Conservation (phyloP, 2,888 invertebrate species). For the Myathropa florea region DNA sequence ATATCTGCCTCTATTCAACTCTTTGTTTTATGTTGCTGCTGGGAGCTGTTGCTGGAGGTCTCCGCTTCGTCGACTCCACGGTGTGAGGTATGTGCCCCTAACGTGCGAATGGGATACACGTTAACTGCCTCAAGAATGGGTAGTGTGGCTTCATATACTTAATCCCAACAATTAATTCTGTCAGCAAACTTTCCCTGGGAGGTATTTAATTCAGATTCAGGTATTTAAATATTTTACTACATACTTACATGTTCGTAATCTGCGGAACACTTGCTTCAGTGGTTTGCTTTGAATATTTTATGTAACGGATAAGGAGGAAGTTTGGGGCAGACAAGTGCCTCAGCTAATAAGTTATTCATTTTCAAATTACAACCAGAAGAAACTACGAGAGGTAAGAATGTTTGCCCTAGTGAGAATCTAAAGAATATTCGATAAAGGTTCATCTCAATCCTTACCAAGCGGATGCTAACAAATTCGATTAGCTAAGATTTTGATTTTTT, state of each 20-base stretch:
- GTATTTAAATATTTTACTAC: conserved; percentile 54
- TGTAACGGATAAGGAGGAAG: conserved; percentile 34
- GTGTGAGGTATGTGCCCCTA: not conserved
- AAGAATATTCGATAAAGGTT: conserved; percentile 6
- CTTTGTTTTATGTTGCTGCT: not conserved
- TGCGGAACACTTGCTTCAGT: conserved; percentile 47
- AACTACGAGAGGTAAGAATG: not conserved
- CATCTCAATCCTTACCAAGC: not conserved
- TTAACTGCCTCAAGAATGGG: not conserved
- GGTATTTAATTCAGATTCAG: conserved; percentile 61
- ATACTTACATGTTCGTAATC: conserved; percentile 41
- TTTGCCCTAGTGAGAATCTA: not conserved
- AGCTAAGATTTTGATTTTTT: not conserved
- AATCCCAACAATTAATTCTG: conserved; percentile 65
- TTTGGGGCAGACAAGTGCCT: conserved; percentile 24
- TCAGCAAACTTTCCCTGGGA: conserved; percentile 60
- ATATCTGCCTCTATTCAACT: not conserved
- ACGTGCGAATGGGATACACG: not conserved
- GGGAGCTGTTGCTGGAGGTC: conserved; percentile 31
- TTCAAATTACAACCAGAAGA: conserved; percentile 24
- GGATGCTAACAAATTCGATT: not conserved
- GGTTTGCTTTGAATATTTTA: conserved; percentile 56
- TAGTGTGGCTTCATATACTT: conserved; percentile 18
- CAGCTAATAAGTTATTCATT: conserved; percentile 48
- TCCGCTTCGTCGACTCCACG: not conserved